Base-by-base conservation (phyloP, 2,797 vertebrate species). In the Avahi laniger region DNA sequence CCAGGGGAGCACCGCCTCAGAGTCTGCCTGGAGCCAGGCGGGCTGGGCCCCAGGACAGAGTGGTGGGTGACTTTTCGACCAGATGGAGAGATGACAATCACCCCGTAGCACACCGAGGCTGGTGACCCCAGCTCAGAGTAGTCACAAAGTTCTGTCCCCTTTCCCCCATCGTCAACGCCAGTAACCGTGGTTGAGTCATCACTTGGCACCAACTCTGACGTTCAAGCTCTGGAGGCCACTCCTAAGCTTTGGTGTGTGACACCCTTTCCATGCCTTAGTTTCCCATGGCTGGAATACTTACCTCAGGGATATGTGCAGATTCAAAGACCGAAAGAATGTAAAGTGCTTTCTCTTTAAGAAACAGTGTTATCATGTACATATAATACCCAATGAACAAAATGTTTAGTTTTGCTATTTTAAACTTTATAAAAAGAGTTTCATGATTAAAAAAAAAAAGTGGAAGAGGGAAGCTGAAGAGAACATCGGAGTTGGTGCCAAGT, bases 1-100 rank as follows among this genome's bases (percentile, higher is more conserved):
- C 75, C 28, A 1, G 84, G 89, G n/a, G 85, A 98, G 15, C 98
- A 84, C 0, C 98, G 98, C 96, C 57, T 97, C 35, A 95, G 76
- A 46, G 97, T 69, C 41, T 85, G 81, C 63, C 92, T 98, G 78
- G 96, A 97, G 48, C 82, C 59, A 1, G 92, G 94, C 0, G 78
- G 79, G 0, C 85, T 43, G 46, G 57, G 81, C 28, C 63, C 87
- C n/a, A 97, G 93, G 52, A 83, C 35, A 59, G 96, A 98, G 81
- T 98, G 98, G 98, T 24, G 33, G 13, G 20, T 98, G 93, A 82
- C 73, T 63, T 98, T 98, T 73, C 41, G 26, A 24, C 70, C 89
- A 1, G 30, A 81, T 48, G 98, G 97, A 48, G 88, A 96, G 88
- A 97, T 98, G 97, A 92, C 17, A 10, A 2, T 96, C 50, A 91